Conservation (phyloP, 2,797 vertebrate genomes). For the Catostomus latipinnis region DNA sequence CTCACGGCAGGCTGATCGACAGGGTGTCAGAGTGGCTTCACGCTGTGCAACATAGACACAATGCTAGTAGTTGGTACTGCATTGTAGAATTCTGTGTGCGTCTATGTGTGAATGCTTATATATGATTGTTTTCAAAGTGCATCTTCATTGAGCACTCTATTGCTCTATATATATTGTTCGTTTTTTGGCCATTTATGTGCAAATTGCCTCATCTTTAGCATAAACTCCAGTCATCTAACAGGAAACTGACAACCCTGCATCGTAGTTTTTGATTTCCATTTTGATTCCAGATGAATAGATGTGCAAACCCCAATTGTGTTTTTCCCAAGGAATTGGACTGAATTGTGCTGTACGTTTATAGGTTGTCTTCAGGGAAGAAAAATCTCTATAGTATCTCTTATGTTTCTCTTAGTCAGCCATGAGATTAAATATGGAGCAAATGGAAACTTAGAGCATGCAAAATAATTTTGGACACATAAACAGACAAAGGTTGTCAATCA, state of each 20-base stretch:
- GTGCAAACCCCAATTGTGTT: too few relatives aligned
- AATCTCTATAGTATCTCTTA: too few relatives aligned
- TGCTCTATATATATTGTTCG: background rate
- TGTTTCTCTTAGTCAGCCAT: too few relatives aligned
- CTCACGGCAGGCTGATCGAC: conserved; percentile 58
- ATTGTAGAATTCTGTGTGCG: conserved; percentile 22
- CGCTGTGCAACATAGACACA: conserved; percentile 19
- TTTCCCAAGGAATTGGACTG: background rate
- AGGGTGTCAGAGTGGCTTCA: conserved; percentile 60
- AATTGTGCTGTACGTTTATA: background rate
- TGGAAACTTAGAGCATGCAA: too few relatives aligned
- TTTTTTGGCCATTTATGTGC: background rate
- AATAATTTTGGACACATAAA: too few relatives aligned
- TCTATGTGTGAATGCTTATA: background rate
- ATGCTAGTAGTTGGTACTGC: conserved; percentile 14
- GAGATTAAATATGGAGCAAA: too few relatives aligned
- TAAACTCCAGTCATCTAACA: background rate
- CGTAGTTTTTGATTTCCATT: background rate
- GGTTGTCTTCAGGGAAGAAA: background rate
- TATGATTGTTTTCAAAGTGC: background rate
- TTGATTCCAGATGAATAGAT: background rate
- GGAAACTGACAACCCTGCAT: background rate
- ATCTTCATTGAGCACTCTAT: background rate
- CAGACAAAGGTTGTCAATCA: too few relatives aligned
- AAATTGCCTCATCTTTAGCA: background rate